Evolutionary conservation across 1,140 invertebrate genomes (phyloP).

Genomic region (Heliothis subflexa): DNA sequence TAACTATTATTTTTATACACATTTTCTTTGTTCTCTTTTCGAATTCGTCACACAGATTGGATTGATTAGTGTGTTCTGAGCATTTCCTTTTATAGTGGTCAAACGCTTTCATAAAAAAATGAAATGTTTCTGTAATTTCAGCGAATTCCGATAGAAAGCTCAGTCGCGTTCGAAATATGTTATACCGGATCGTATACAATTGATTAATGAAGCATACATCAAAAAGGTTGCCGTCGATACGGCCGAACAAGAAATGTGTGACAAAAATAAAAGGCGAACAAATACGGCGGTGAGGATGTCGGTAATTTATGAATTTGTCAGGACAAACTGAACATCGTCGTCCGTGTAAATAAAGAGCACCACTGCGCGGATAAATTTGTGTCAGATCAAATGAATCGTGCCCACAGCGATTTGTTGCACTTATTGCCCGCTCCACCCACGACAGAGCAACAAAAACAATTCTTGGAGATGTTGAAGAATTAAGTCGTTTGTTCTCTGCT

Average conservation of each 20-base stretch:
- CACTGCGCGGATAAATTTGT: slow-evolving; percentile 83
- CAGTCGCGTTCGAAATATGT: background rate
- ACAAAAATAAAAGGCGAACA: slow-evolving; percentile 80
- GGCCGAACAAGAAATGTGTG: slow-evolving; percentile 72
- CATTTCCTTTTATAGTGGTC: too few species aligned
- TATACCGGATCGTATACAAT: slow-evolving; percentile 44
- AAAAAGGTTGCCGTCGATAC: slow-evolving; percentile 76
- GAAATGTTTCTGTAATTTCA: too few species aligned
- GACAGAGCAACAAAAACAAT: slow-evolving; percentile 48
- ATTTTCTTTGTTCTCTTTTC: background rate
- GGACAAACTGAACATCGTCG: slow-evolving; percentile 83
- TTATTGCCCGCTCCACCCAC: slow-evolving; percentile 70
- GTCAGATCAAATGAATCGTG: slow-evolving; percentile 85
- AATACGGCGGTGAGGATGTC: slow-evolving; percentile 79
- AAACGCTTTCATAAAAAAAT: too few species aligned
- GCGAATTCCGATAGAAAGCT: background rate
- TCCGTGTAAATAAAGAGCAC: slow-evolving; percentile 82
- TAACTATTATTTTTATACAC: slow-evolving; percentile 12
- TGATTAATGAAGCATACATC: slow-evolving; percentile 65
- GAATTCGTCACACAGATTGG: too few species aligned
- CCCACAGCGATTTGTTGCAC: slow-evolving; percentile 75
- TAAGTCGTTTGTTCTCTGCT: slow-evolving; percentile 52
- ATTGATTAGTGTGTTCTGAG: too few species aligned
- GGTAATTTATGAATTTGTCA: slow-evolving; percentile 86
- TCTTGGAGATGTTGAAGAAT: slow-evolving; percentile 52